phyloP scores from a whole-genome alignment of 2,888 invertebrate genomes.

The Apotomis turbidana region DNA sequence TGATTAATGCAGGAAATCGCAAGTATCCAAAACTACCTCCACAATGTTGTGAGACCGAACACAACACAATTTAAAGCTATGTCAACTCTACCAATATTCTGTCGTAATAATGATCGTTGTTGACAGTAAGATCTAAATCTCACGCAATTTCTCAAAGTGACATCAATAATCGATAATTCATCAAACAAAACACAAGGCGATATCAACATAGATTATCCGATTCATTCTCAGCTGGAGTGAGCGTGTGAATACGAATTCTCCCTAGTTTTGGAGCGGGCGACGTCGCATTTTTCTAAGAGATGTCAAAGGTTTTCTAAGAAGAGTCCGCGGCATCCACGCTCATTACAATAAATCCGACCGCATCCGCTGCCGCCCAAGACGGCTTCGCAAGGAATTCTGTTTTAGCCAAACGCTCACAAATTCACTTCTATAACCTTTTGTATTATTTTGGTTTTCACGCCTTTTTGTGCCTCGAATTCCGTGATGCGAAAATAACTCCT shows the following conservation, averaged over 20 bases:
- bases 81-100: not conserved
- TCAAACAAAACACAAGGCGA: not conserved
- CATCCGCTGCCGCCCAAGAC: slow-evolving; percentile 83
- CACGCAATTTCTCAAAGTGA: not conserved
- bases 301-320: slow-evolving; percentile 75
- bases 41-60: not conserved
- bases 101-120: too few species aligned
- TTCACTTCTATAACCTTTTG: slow-evolving; percentile 81
- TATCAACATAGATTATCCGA: not conserved
- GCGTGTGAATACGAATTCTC: slow-evolving; percentile 53
- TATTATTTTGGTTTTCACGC: slow-evolving; percentile 83
- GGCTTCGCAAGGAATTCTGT: slow-evolving; percentile 82
- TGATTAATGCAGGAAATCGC: slow-evolving; percentile 16
- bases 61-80: not conserved
- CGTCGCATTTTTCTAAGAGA: slow-evolving; percentile 72
- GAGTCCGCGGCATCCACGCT: slow-evolving; percentile 70
- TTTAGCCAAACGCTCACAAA: slow-evolving; percentile 83
- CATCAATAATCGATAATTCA: not conserved
- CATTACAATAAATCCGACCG: slow-evolving; percentile 80
- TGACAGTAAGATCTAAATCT: too few species aligned
- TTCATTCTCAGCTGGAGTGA: slow-evolving; percentile 5
- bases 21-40: slow-evolving; percentile 1
- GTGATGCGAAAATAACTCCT: slow-evolving; percentile 82
- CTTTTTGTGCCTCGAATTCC: slow-evolving; percentile 80
- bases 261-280: slow-evolving; percentile 49